Evolutionary conservation across 2,888 invertebrate species (phyloP).

Genomic region (Apotomis betuletana): DNA sequence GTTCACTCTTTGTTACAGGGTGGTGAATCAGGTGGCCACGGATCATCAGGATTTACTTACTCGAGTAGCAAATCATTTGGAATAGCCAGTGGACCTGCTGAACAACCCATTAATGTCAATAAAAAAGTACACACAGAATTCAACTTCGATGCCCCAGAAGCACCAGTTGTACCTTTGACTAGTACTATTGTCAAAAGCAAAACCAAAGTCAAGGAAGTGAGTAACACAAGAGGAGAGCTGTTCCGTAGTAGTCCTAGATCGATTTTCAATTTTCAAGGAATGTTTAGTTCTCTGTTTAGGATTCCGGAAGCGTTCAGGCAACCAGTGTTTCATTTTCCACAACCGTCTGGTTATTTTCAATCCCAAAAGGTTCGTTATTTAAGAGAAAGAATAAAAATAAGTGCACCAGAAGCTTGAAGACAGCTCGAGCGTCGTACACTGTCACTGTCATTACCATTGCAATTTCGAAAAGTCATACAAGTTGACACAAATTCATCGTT

Average conservation of each 20-base stretch:
- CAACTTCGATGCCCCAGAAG: conserved; percentile 60
- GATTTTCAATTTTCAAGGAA: conserved; percentile 52
- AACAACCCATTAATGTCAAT: conserved; percentile 43
- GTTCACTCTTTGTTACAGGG: conserved; percentile 54
- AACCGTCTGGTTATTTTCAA: conserved; percentile 47
- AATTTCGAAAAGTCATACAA: conserved; percentile 3
- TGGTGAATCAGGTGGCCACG: conserved; percentile 59
- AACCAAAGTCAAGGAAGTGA: conserved; percentile 69
- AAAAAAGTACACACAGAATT: conserved; percentile 60
- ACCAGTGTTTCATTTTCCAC: conserved; percentile 49
- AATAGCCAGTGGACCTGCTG: conserved; percentile 49
- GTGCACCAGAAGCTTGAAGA: conserved; percentile 59
- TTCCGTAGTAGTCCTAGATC: conserved; percentile 45
- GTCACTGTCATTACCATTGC: conserved; percentile 9
- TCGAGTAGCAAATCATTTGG: conserved; percentile 60
- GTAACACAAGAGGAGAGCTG: conserved; percentile 53
- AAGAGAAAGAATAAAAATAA: conserved; percentile 36
- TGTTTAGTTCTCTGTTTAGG: conserved; percentile 58
- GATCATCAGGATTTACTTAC: conserved; percentile 61
- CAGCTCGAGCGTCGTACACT: conserved; percentile 48
- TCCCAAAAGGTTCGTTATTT: conserved; percentile 61
- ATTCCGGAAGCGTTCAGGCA: conserved; percentile 50
- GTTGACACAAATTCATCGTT: conserved; percentile 11
- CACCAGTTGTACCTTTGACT: conserved; percentile 52
- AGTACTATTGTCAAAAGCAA: conserved; percentile 48